Evolutionary conservation across 2,888 invertebrate genomes (phyloP), one percentile per base, ranked within the genome.

Genomic region (Diarsia brunnea): DNA sequence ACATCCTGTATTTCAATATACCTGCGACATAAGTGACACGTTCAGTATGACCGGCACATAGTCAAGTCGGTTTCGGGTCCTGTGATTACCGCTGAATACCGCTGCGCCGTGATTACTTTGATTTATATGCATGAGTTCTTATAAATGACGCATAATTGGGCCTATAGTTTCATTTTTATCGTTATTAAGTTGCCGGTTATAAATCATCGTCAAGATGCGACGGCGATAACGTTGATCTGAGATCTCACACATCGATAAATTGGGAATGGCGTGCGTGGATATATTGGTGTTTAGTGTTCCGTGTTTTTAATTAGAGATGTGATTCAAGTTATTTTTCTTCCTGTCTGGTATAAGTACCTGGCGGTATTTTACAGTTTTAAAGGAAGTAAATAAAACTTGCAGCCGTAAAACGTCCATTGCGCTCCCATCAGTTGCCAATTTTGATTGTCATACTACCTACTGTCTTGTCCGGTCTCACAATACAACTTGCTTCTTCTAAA

Each of bases 41-140:
- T 69, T 74, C 60, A 69, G 68, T 68, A 75, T 73, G 51, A 45
- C 60, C 49, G 38, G 38, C 61, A 45, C 69, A 78, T 69, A 87
- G 78, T 60, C 38, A 45, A 68, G 80, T 79, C 87, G 84, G 87
- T 82, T 61, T 71, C 51, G 69, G 61, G 85, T 83, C 87, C 92
- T 94, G 92, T 94, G 92, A 95, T 95, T 95, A 95, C 86, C 88
- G 79, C 86, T 94, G 92, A 95, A 95, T 95, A 95, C 86, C 88
- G 79, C 86, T 88, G 85, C 88, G 88, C 90, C 82, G 85, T 91
- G 90, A 94, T 94, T 93, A 92, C 91, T 90, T 92, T 94, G 94
- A 95, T 95, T 95, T 94, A 94, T 95, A 95, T 94, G 94, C 94
- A 95, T 93, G 94, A 93, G 93, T 89, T 92, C 91, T 88, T 92